Conservation (phyloP, 1,140 invertebrate species). For the Thrips palmi region DNA sequence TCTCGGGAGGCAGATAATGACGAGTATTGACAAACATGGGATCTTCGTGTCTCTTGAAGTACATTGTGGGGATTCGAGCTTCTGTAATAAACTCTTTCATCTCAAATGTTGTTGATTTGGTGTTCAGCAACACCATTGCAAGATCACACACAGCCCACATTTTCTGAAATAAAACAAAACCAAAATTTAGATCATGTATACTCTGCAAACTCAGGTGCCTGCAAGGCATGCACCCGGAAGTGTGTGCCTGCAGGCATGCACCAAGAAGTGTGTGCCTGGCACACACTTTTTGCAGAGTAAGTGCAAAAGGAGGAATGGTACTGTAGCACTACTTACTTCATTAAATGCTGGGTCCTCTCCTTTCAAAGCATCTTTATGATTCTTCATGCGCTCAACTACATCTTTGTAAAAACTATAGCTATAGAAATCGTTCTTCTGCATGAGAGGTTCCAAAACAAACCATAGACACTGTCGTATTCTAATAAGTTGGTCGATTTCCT, state of each 20-base stretch:
- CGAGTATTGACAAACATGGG: conserved; percentile 42
- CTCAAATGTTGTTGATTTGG: conserved; percentile 72
- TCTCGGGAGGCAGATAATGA: conserved; percentile 33
- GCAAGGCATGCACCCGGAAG: too few species aligned
- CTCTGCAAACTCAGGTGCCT: not conserved
- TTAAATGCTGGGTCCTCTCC: conserved; percentile 64
- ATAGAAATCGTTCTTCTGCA: conserved; percentile 83
- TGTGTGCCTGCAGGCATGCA: too few species aligned
- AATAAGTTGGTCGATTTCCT: conserved; percentile 54
- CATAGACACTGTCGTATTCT: conserved; percentile 69
- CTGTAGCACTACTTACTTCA: conserved; percentile 60
- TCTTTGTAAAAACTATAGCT: conserved; percentile 92
- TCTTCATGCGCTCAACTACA: conserved; percentile 80
- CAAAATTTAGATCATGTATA: too few species aligned
- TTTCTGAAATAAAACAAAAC: conserved; percentile 45
- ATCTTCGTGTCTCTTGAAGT: conserved; percentile 55
- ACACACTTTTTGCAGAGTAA: too few species aligned
- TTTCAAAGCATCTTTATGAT: conserved; percentile 73
- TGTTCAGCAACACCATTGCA: conserved; percentile 70
- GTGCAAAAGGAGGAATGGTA: too few species aligned
- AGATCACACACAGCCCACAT: conserved; percentile 91
- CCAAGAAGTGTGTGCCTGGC: too few species aligned
- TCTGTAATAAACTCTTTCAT: conserved; percentile 75
- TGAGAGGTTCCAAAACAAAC: conserved; percentile 85
- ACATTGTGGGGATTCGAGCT: conserved; percentile 68